Evolutionary conservation across 2,888 invertebrate species (phyloP), one percentile per base, ranked within the genome.

Genomic region (Thereva unica): DNA sequence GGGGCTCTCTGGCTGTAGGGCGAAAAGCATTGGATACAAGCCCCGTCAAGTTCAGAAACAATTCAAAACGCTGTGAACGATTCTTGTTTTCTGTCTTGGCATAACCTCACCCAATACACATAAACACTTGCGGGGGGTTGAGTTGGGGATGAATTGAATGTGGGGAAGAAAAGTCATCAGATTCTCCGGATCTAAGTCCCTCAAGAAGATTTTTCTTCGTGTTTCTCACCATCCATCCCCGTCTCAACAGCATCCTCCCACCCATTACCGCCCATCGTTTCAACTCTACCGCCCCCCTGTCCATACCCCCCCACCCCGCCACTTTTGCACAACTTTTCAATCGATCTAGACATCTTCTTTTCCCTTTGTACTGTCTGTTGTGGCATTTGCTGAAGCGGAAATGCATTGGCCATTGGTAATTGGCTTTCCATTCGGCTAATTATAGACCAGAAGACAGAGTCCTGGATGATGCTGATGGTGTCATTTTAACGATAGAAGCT

Each of bases 381-480:
- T 66, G 66, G 57, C 68, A 66, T 65, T 68, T 66, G 65, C 54
- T 66, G 68, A 59, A 54, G 66, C 66, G 68, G 68, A 68, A 68
- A 68, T 65, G 66, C 66, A 68, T 68, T 66, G 68, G 68, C 65
- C 55, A 68, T 55, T 61, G 68, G 64, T 68, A 68, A 68, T 68
- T 68, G 68, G 68, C 68, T 68, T 68, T 68, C 68, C 68, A 68
- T 66, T 68, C 68, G 61, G 66, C 68, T 68, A 68, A 68, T 68
- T 68, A 68, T 64, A 55, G 68, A 56, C 55, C 65, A 23, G 23
- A 59, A 41, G 55, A 37, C 53, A 52, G 40, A 42, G 57, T 65
- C 41, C 50, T 61, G 49, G 50, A 59, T 23, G 23, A 23, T 23
- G 23, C 23, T 23, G 66, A 59, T 45, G 42, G 50, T 34, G 38